Conservation (phyloP, 2,888 invertebrate species). For the Galeopsomyia nigrocyanea region DNA sequence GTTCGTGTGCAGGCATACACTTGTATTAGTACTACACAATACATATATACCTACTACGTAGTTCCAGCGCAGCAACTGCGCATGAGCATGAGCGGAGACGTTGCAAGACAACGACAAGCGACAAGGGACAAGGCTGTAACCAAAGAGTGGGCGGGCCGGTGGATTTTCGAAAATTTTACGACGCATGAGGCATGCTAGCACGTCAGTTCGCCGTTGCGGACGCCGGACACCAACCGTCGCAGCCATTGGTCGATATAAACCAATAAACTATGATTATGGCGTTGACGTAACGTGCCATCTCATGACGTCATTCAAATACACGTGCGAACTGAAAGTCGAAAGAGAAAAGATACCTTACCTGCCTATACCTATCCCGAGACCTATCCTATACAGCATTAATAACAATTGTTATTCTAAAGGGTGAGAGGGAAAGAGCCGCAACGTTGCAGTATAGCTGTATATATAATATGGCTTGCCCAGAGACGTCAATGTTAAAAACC, state of each 20-base stretch:
- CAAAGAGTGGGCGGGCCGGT: too few relatives aligned
- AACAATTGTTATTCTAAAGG: too few relatives aligned
- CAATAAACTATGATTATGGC: conserved; percentile 19
- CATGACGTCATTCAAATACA: conserved; percentile 33
- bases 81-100: background rate
- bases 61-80: background rate
- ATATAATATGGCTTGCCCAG: too few relatives aligned
- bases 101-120: background rate
- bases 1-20: background rate
- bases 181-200: conserved; percentile 62
- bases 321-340: conserved; percentile 9
- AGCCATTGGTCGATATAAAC: conserved; percentile 42
- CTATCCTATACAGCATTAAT: too few relatives aligned
- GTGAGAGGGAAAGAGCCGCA: too few relatives aligned
- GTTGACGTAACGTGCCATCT: conserved; percentile 32
- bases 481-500: too few relatives aligned
- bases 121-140: conserved; percentile 48
- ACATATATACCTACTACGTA: conserved; percentile 2
- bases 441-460: too few relatives aligned
- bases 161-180: conserved; percentile 68
- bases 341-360: background rate
- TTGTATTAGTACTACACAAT: background rate
- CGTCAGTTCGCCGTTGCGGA: conserved; percentile 59
- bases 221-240: background rate
- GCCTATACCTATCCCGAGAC: too few relatives aligned